Conservation (phyloP, 2,888 invertebrate genomes). For the Lottia gigantea region DNA sequence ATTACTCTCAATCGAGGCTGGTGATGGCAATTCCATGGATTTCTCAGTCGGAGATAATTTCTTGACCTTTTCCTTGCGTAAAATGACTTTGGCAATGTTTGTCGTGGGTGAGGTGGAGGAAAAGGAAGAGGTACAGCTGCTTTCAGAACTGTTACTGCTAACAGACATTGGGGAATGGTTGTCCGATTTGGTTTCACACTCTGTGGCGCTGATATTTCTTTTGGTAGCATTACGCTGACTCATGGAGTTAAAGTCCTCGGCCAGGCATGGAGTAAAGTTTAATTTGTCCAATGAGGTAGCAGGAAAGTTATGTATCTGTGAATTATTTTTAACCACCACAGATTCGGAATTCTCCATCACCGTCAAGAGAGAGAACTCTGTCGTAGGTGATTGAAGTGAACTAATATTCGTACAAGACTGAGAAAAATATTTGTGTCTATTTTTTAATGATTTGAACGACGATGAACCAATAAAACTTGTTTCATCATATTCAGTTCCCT, state of each 20-base stretch:
- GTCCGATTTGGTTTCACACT: conserved; percentile 25
- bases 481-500: neutral
- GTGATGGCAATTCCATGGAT: conserved; percentile 36
- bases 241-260: conserved; percentile 39
- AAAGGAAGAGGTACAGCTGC: conserved; percentile 26
- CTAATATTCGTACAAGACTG: conserved; percentile 1
- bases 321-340: conserved; percentile 30
- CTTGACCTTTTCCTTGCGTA: conserved; percentile 4
- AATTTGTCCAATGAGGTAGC: conserved; percentile 66
- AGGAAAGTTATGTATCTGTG: conserved; percentile 49
- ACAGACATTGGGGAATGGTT: conserved; percentile 35
- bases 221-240: conserved; percentile 21
- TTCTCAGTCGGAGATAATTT: conserved; percentile 24
- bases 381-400: conserved; percentile 66
- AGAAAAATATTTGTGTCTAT: neutral
- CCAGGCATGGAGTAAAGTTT: conserved; percentile 65
- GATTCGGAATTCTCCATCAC: conserved; percentile 35
- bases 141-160: conserved; percentile 34
- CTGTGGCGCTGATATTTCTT: conserved; percentile 24
- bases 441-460: neutral
- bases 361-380: conserved; percentile 66
- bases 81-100: conserved; percentile 4
- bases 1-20: conserved; percentile 26
- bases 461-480: neutral
- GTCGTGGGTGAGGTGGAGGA: conserved; percentile 15